A percentile compares a stretch with the other conserved stretches of the same genome.
These are phyloP conservation scores for Grammomys dolichurus DNA, from an alignment of 2,113 vertebrate species.

Conservation along the genomic window DNA sequence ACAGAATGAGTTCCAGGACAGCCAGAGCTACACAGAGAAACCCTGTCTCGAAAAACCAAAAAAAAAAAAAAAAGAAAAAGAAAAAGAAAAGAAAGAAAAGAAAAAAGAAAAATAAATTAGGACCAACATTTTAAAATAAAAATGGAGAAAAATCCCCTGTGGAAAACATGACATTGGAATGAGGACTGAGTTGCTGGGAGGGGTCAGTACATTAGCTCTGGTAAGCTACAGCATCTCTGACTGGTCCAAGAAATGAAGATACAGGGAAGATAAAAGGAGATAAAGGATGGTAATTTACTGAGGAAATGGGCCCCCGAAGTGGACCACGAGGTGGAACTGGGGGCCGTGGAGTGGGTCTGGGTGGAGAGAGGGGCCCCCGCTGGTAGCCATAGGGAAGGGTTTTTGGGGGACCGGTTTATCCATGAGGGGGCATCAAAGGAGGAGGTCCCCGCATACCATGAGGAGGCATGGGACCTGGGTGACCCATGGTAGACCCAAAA, in stretches of 20 bases:
- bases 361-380: conserved; percentile 94
- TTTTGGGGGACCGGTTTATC: conserved; percentile 93
- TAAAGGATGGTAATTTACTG: conserved; percentile 67
- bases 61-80: too few relatives aligned
- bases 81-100: too few relatives aligned
- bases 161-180: conserved; percentile 29
- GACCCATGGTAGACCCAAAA: conserved; percentile 96
- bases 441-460: conserved; percentile 96
- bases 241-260: conserved; percentile 71
- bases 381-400: conserved; percentile 96
- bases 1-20: too few relatives aligned
- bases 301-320: conserved; percentile 90
- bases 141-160: conserved; percentile 36
- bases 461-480: conserved; percentile 91
- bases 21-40: too few relatives aligned
- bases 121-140: conserved; percentile 47
- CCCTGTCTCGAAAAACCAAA: too few relatives aligned
- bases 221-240: conserved; percentile 55
- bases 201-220: conserved; percentile 38
- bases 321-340: conserved; percentile 92
- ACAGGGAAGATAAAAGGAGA: not conserved
- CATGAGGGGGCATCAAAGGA: conserved; percentile 96
- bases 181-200: not conserved
- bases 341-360: conserved; percentile 89
- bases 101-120: not conserved